These are phyloP conservation scores for Chionoecetes opilio DNA, from an alignment of 1,140 invertebrate genomes.

Conservation along the genomic window DNA sequence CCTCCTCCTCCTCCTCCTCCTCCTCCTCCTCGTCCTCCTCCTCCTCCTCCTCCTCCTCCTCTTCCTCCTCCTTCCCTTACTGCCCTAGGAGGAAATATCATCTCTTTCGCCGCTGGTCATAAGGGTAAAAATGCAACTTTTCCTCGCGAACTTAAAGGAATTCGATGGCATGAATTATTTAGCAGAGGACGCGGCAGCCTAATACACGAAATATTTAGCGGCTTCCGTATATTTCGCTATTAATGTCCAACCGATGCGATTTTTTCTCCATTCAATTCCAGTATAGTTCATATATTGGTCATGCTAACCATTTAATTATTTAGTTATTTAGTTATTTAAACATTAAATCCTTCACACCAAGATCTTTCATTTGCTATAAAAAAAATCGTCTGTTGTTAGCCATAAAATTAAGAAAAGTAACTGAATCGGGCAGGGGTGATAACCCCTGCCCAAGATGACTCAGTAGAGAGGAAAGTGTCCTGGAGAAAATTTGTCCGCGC, in stretches of 20 bases:
- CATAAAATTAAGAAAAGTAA: no score
- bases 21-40: neutral
- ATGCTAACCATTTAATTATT: no score
- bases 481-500: no score
- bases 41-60: neutral
- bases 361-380: no score
- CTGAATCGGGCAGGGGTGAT: no score
- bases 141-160: neutral
- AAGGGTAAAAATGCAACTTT: conserved; percentile 30
- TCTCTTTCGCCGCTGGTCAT: neutral
- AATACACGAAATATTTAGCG: conserved; percentile 21
- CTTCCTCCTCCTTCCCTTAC: neutral
- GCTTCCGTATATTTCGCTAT: neutral
- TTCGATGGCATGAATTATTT: conserved; percentile 30
- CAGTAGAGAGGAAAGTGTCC: no score
- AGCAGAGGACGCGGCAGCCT: neutral
- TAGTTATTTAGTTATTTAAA: no score
- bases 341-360: no score
- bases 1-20: neutral
- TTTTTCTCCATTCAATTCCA: no score
- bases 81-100: neutral
- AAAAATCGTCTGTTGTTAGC: no score
- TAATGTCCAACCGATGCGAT: neutral
- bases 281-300: no score
- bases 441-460: no score